phyloP scores from a whole-genome alignment of 2,113 vertebrate genomes.

The Notothenia coriiceps region DNA sequence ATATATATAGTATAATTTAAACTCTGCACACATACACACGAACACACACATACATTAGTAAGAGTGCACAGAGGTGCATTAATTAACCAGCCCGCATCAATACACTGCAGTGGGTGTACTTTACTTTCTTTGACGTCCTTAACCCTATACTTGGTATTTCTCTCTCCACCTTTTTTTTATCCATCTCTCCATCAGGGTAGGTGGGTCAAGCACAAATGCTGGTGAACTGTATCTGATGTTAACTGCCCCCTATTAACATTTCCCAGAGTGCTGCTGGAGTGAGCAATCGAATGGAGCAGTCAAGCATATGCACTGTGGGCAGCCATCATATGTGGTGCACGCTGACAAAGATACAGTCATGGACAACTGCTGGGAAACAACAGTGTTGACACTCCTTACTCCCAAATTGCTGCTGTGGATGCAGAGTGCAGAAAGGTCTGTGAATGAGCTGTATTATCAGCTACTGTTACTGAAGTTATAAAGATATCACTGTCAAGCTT shows the following conservation, averaged over 20 bases:
- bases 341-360: not conserved
- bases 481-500: slow-evolving; percentile 7
- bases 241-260: slow-evolving; percentile 73
- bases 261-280: slow-evolving; percentile 55
- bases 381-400: slow-evolving; percentile 2
- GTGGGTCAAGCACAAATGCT: slow-evolving; percentile 23
- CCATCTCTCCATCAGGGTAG: not conserved
- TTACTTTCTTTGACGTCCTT: slow-evolving; percentile 9
- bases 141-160: slow-evolving; percentile 16
- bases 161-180: slow-evolving; percentile 4
- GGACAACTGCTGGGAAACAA: slow-evolving; percentile 4
- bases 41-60: not conserved
- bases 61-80: not conserved
- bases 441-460: slow-evolving; percentile 21
- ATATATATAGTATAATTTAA: too few species aligned
- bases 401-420: slow-evolving; percentile 18
- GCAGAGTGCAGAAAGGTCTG: slow-evolving; percentile 3
- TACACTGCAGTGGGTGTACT: slow-evolving; percentile 7
- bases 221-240: slow-evolving; percentile 52
- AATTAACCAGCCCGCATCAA: slow-evolving; percentile 21
- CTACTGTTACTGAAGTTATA: slow-evolving; percentile 16
- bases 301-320: slow-evolving; percentile 47
- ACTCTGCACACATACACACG: not conserved
- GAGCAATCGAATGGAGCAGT: slow-evolving; percentile 63
- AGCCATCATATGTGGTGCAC: slow-evolving; percentile 25